Base-by-base conservation (phyloP, 1,140 invertebrate species). In the Magallana gigas region DNA sequence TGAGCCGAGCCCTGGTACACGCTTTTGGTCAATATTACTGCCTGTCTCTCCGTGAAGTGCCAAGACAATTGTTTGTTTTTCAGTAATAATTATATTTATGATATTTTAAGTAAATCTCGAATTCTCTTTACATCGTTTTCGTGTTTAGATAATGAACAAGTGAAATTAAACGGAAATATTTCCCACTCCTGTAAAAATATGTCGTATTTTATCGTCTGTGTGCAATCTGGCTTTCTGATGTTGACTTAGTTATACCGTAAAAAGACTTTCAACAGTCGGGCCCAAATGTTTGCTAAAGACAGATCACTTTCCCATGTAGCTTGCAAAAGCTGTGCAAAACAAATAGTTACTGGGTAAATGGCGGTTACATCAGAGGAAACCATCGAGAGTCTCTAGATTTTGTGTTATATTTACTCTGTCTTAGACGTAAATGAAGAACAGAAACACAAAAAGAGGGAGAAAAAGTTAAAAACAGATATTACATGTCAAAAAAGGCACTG, bases 381-480 rank as follows among this genome's bases (percentile, higher is more conserved):
- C 36, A 76, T 76, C 68, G 36, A 76, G 18, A 76, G 12, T 76
- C 68, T 76, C 36, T 76, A 76, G 68, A 76, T 76, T 76, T 76
- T 76, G 23, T 76, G 68, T 76, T 76, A 76, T 76, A 76, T 76
- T 76, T 76, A 29, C 23, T 29, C 23, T 76, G 68, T 29, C 68
- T 29, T 76, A 76, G 36, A 76, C 11, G 68, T 76, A 76, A 76
- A 76, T 29, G 18, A 76, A 29, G 23, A 12, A 76, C 23, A 76
- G 68, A 18, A 23, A 76, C 23, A 76, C 23, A 76, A 29, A 76
- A 76, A 23, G 68, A 76, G 18, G 36, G 18, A 76, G 68, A 29
- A 76, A 18, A 76, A 76, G 68, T 76, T 76, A 76, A 76, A 48
- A 76, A 76, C 68, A 76, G 68, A 29, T 76, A 29, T 76, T 36